Percentiles rank a stretch among this genome's conserved stretches.
phyloP scores from a whole-genome alignment of 2,797 vertebrate species.

The Sebastes kiyomatsui region DNA sequence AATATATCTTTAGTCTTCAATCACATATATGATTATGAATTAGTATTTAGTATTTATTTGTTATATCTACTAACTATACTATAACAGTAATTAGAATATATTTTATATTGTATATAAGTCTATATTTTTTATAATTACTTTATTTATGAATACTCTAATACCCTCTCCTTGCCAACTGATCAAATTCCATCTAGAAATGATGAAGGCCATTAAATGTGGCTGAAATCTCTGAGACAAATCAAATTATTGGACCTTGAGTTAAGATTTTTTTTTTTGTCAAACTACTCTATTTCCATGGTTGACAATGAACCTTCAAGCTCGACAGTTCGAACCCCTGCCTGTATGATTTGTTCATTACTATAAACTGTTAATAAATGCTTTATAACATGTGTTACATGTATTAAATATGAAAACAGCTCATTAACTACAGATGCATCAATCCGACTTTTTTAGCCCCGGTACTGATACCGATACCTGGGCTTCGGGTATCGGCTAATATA shows the following conservation, averaged over 20 bases:
- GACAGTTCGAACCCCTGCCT: background rate
- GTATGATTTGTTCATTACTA: background rate
- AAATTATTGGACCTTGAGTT: too few species aligned
- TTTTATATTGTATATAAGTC: background rate
- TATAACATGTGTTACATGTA: background rate
- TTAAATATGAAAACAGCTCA: background rate
- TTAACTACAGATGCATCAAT: background rate
- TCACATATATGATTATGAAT: background rate
- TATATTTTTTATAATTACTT: background rate
- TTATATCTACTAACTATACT: background rate
- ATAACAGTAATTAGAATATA: background rate
- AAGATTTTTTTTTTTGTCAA: too few species aligned
- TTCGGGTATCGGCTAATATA: too few species aligned
- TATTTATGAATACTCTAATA: background rate
- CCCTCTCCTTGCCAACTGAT: background rate
- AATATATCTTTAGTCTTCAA: background rate
- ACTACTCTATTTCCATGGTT: too few species aligned
- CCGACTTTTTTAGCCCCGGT: too few species aligned
- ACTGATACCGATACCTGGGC: too few species aligned
- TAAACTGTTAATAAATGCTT: background rate
- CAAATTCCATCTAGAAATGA: background rate
- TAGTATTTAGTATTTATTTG: background rate
- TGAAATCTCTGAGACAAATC: too few species aligned
- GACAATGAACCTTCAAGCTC: too few species aligned
- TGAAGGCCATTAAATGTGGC: background rate